Percentiles rank a stretch among this genome's conserved stretches.
Conservation (phyloP, 2,797 vertebrate genomes). For the Pterois miles region DNA sequence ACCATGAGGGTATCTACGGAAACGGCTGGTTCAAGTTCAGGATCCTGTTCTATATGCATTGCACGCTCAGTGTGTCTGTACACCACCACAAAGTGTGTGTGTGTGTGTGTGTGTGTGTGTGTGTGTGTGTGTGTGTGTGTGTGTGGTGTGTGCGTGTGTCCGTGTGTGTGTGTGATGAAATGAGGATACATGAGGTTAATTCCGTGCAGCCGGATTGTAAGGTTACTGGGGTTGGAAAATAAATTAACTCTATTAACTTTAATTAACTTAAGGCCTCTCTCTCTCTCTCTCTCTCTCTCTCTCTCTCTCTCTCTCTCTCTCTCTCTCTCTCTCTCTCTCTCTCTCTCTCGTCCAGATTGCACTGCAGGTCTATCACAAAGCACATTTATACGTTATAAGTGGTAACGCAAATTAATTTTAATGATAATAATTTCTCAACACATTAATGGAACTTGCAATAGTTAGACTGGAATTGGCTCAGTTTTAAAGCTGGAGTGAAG, state of each 20-base stretch:
- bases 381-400: background rate
- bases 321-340: background rate
- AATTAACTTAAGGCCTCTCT: constrained; percentile 45
- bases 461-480: too few species aligned
- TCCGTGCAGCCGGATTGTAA: constrained; percentile 35
- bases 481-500: too few species aligned
- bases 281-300: background rate
- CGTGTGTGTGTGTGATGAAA: background rate
- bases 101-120: constrained; percentile 1
- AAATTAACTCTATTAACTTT: constrained; percentile 58
- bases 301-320: background rate
- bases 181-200: constrained; percentile 55
- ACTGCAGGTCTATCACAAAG: background rate
- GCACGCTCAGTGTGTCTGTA: background rate
- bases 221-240: constrained; percentile 47
- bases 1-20: background rate
- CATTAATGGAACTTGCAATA: too few species aligned
- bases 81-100: background rate
- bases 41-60: background rate
- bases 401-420: too few species aligned
- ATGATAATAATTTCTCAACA: too few species aligned
- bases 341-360: background rate
- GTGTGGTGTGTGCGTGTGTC: constrained; percentile 4
- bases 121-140: background rate
- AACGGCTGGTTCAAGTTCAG: constrained; percentile 13